Conservation (phyloP, 37 sponge, comb jelly and placozoan species). For the Dysidea cf. avara region DNA sequence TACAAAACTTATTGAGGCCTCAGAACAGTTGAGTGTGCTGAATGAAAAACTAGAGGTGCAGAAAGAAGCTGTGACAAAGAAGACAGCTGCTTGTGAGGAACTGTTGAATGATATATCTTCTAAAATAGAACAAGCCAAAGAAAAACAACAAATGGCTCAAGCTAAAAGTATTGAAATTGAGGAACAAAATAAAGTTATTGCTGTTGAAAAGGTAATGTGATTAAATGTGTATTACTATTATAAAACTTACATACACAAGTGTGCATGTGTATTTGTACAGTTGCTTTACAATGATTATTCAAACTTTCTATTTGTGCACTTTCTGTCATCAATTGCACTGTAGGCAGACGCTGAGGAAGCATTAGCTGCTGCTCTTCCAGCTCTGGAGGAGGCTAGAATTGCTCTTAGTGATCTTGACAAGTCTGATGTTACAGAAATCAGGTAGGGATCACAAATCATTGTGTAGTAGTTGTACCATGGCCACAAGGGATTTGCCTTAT, state of each 20-base stretch:
- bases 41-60: slow-evolving; percentile 95
- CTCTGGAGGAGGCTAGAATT: slow-evolving; percentile 94
- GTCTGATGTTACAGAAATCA: slow-evolving; percentile 95
- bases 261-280: too few relatives aligned
- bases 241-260: too few relatives aligned
- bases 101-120: slow-evolving; percentile 85
- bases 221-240: too few relatives aligned
- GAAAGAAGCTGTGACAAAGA: slow-evolving; percentile 91
- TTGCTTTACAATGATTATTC: too few relatives aligned
- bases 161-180: slow-evolving; percentile 94
- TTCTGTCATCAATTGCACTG: slow-evolving; percentile 71
- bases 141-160: slow-evolving; percentile 92
- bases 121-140: slow-evolving; percentile 78
- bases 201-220: too few relatives aligned
- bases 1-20: slow-evolving; percentile 91
- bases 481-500: too few relatives aligned
- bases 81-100: slow-evolving; percentile 86
- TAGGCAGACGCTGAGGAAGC: slow-evolving; percentile 92
- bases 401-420: slow-evolving; percentile 93
- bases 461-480: too few relatives aligned
- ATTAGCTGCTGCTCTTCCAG: slow-evolving; percentile 91
- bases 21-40: slow-evolving; percentile 84
- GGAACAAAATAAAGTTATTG: slow-evolving; percentile 96
- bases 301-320: too few relatives aligned
- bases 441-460: too few relatives aligned